These are phyloP conservation scores for Pantherophis vulpinus DNA, from an alignment of 2,797 vertebrate species.

Conservation along the genomic window DNA sequence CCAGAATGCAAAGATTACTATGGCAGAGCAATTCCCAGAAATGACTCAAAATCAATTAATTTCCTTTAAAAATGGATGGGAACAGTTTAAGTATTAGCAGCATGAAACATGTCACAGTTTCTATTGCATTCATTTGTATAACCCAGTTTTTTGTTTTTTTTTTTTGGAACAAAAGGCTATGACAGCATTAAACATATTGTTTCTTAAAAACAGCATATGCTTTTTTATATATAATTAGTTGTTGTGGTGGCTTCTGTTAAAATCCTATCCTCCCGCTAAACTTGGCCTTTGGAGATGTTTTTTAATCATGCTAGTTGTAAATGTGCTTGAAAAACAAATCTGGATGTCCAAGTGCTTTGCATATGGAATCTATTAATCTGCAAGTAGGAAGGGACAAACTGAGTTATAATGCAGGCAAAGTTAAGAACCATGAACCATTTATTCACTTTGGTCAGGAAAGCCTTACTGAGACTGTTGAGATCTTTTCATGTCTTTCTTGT, in stretches of 20 bases:
- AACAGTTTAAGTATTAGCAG: slow-evolving; percentile 17
- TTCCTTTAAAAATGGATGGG: neutral
- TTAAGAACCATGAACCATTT: neutral
- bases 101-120: neutral
- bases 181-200: neutral
- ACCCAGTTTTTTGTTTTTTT: slow-evolving; percentile 9
- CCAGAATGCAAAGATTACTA: neutral
- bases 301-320: neutral
- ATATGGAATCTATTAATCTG: neutral
- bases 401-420: neutral
- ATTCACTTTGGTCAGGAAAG: neutral
- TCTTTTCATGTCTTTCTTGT: too few relatives aligned
- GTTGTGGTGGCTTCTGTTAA: slow-evolving; percentile 10
- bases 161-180: slow-evolving; percentile 44
- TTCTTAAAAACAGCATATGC: slow-evolving; percentile 11
- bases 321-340: slow-evolving; percentile 6
- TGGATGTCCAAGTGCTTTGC: neutral
- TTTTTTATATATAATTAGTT: slow-evolving; percentile 29
- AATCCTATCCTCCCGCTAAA: neutral
- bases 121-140: neutral
- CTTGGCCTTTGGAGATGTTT: neutral
- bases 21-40: neutral
- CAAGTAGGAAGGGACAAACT: too few relatives aligned
- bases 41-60: slow-evolving; percentile 8
- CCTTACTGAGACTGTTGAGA: neutral